Evolutionary conservation across 1,140 invertebrate species (phyloP), one percentile per base, ranked within the genome.

Genomic region (Drosophila kepulauana): DNA sequence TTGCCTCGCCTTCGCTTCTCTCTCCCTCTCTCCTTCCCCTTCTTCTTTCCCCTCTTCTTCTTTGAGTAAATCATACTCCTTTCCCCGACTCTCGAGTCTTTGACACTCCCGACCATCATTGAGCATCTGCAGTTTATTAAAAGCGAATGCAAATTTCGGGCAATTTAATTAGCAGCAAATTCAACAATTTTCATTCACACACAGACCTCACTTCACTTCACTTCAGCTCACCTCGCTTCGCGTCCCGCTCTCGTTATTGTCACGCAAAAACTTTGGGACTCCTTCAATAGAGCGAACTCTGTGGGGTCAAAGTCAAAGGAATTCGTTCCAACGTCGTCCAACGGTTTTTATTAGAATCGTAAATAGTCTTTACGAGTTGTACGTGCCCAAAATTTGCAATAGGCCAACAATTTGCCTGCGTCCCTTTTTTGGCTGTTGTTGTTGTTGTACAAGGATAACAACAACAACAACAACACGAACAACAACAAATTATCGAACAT

Each of bases 351-450:
- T 89, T 89, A 90, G 81, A 89, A 85, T 89, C 85, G 85, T 89
- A 89, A 89, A 89, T 89, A 89, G 85, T 89, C 85, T 89, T 89
- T 89, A 89, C 81, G 85, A 85, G 85, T 81, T 81, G 85, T 89
- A 89, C 85, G 85, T 89, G 85, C 78, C 71, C 85, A 89, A 89
- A 89, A 89, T 89, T 89, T 79, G 75, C 85, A 89, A 88, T 88
- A 88, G 88, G 85, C 84, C 76, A 85, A 88, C 82, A 79, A 76
- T 76, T 79, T 13, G n/a, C 38, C 16, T 16, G 45, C 20, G 15
- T 43, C 20, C 8, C 5, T 11, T 45, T 41, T 45, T 6, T 65
- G 11, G 35, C n/a, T 65, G 7, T 66, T 45, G 15, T 63, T 63
- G 11, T 33, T 52, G 28, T 33, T 33, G 45, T 61, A 45, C 38